A percentile compares a stretch with the other conserved stretches of the same genome.
phyloP scores from a whole-genome alignment of 2,113 vertebrate species.

The Leptobrachium leishanense region DNA sequence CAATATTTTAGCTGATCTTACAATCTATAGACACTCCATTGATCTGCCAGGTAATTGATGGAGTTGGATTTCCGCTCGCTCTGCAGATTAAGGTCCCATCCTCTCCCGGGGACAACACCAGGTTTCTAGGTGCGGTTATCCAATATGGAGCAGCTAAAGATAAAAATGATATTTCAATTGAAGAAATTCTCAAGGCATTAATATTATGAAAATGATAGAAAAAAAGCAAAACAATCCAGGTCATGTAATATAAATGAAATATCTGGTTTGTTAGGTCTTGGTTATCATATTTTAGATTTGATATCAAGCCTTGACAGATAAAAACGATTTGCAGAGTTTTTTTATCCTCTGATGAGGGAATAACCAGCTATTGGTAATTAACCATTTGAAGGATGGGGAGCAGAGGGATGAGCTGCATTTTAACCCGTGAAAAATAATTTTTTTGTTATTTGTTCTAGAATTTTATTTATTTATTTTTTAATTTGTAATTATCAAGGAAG shows the following conservation, averaged over 20 bases:
- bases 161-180: constrained; percentile 13
- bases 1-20: neutral
- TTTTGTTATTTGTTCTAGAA: too few relatives aligned
- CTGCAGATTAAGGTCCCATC: constrained; percentile 82
- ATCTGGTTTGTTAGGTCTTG: too few relatives aligned
- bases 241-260: neutral
- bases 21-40: constrained; percentile 72
- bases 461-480: too few relatives aligned
- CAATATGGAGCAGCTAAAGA: constrained; percentile 90
- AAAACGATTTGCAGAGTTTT: too few relatives aligned
- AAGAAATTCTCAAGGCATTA: constrained; percentile 1
- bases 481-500: too few relatives aligned
- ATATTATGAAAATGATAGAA: neutral
- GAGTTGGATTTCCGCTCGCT: constrained; percentile 89
- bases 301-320: too few relatives aligned
- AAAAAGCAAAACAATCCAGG: neutral
- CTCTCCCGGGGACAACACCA: constrained; percentile 89
- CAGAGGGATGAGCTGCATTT: too few relatives aligned
- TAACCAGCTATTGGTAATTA: too few relatives aligned
- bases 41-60: constrained; percentile 82
- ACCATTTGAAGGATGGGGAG: too few relatives aligned
- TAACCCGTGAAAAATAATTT: too few relatives aligned
- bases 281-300: too few relatives aligned
- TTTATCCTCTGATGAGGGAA: too few relatives aligned
- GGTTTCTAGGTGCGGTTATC: constrained; percentile 85